These are phyloP conservation scores for Aphrophora alni DNA, from an alignment of 2,888 invertebrate genomes.

Conservation along the genomic window DNA sequence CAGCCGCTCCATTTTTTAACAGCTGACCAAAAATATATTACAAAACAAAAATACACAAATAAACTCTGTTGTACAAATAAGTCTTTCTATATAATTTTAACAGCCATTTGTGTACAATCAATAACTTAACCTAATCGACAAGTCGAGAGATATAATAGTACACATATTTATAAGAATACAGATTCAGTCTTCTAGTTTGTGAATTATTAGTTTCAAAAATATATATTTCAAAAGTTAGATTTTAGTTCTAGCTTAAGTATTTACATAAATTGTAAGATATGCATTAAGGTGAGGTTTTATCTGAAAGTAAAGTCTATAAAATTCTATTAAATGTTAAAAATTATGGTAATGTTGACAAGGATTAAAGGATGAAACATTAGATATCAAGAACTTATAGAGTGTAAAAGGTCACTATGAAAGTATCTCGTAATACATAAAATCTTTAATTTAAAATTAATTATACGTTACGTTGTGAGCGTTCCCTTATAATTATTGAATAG, in stretches of 20 bases:
- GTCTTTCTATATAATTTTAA: not conserved
- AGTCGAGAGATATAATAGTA: not conserved
- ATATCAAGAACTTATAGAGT: no score
- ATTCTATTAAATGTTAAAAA: no score
- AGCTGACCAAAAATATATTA: not conserved
- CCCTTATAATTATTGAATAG: no score
- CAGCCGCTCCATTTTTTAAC: not conserved
- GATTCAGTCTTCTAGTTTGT: not conserved
- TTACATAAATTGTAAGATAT: no score
- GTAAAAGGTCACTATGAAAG: no score
- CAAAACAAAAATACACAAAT: not conserved
- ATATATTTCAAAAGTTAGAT: not conserved
- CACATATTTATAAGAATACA: not conserved
- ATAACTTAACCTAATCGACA: not conserved
- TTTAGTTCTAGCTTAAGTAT: not conserved
- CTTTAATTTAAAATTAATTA: no score
- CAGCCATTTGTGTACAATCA: not conserved
- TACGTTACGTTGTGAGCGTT: no score
- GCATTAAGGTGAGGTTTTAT: no score
- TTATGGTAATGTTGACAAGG: no score
- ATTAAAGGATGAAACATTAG: no score
- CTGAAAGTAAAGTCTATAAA: no score
- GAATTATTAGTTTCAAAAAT: not conserved
- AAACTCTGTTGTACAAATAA: not conserved
- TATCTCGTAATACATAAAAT: no score